Evolutionary conservation across 53 echinoderm and acorn worm species (phyloP).

Genomic region (Crossaster papposus): DNA sequence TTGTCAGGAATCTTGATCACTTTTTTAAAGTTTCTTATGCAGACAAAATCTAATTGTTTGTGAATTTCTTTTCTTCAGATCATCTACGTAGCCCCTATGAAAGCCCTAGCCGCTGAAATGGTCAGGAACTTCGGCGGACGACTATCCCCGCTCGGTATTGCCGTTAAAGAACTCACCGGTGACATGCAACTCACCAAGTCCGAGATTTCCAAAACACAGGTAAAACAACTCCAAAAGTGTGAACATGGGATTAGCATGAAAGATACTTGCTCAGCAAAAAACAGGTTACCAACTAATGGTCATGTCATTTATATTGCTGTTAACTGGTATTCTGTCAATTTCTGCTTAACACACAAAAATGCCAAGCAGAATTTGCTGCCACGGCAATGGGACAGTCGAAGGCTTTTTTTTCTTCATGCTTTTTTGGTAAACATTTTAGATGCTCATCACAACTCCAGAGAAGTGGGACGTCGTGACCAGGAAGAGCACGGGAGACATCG

Average conservation of each 20-base stretch:
- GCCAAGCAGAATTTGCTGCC: background rate
- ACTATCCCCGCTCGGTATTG: constrained; percentile 84
- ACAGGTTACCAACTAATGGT: too few relatives aligned
- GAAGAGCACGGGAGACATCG: constrained; percentile 90
- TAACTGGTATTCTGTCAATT: too few relatives aligned
- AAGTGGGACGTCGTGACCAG: constrained; percentile 99
- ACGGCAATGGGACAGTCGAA: background rate
- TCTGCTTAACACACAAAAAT: background rate
- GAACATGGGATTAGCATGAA: too few relatives aligned
- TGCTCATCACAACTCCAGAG: constrained; percentile 99
- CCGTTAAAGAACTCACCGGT: constrained; percentile 91
- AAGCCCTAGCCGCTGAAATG: constrained; percentile 97
- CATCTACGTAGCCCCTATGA: constrained; percentile 98
- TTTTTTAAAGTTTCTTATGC: too few relatives aligned
- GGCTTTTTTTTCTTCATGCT: background rate
- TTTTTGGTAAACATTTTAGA: constrained; percentile 47
- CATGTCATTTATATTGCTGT: too few relatives aligned
- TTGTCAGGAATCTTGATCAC: too few relatives aligned
- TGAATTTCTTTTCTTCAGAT: constrained; percentile 57
- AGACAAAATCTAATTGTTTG: background rate
- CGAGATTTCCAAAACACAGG: constrained; percentile 97
- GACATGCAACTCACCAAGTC: constrained; percentile 98
- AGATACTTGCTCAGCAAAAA: too few relatives aligned
- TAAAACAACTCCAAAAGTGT: too few relatives aligned
- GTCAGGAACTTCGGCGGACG: constrained; percentile 94